Percentiles rank a stretch among this genome's conserved stretches.
Evolutionary conservation across 2,888 invertebrate genomes (phyloP).

Genomic region (Drosophila anomalata): DNA sequence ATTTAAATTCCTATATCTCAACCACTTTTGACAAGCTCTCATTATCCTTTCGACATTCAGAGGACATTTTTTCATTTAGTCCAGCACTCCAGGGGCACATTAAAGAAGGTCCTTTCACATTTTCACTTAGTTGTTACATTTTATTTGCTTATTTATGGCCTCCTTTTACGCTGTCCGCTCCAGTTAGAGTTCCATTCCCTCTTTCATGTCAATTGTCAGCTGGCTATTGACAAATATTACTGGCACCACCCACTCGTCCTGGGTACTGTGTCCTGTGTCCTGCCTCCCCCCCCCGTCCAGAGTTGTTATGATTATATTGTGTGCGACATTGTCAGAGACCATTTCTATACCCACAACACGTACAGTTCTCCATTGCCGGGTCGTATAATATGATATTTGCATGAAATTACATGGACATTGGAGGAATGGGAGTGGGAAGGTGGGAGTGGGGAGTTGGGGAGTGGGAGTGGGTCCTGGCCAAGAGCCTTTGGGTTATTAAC

Average conservation of each 20-base stretch:
- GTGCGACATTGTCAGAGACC: slow-evolving; percentile 58
- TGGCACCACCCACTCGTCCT: slow-evolving; percentile 17
- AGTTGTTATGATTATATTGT: slow-evolving; percentile 75
- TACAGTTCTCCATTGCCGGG: slow-evolving; percentile 52
- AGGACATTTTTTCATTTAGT: slow-evolving; percentile 38
- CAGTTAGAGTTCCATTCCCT: slow-evolving; percentile 12
- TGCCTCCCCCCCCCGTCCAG: background rate
- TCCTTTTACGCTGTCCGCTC: slow-evolving; percentile 44
- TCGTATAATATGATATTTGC: slow-evolving; percentile 76
- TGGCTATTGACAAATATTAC: slow-evolving; percentile 74
- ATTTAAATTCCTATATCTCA: slow-evolving; percentile 6
- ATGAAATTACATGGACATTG: slow-evolving; percentile 67
- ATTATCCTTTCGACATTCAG: slow-evolving; percentile 25
- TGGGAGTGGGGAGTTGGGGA: background rate
- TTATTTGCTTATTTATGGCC: slow-evolving; percentile 66
- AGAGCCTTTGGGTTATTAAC: slow-evolving; percentile 72
- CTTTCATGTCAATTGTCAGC: slow-evolving; percentile 66
- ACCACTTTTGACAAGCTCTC: slow-evolving; percentile 29
- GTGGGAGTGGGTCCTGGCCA: slow-evolving; percentile 11
- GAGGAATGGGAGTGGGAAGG: slow-evolving; percentile 3
- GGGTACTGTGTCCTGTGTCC: background rate
- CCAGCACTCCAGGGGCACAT: slow-evolving; percentile 40
- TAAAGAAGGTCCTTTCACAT: slow-evolving; percentile 46
- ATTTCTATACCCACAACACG: slow-evolving; percentile 74
- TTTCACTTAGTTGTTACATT: slow-evolving; percentile 73